Percentiles rank a stretch among this genome's conserved stretches.
These are phyloP conservation scores for Antrozous pallidus DNA, from an alignment of 2,797 vertebrate genomes.

Conservation along the genomic window DNA sequence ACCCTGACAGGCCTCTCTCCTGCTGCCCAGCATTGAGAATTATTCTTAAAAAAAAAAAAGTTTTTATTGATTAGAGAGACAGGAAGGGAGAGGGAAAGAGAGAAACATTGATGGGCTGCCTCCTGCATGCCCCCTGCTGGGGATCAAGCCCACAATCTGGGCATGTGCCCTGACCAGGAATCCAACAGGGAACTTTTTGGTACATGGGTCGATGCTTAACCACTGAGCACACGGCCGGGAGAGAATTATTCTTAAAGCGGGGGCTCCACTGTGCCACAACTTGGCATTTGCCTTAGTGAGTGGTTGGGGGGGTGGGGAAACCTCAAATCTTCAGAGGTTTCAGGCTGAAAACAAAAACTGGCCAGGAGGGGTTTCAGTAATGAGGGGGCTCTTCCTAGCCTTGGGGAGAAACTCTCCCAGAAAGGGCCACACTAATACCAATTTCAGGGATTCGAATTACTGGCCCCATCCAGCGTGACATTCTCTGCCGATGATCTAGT, in stretches of 20 bases:
- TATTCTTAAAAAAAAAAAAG: background rate
- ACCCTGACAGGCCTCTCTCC: background rate
- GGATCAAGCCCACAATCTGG: no score
- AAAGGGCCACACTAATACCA: slow-evolving; percentile 38
- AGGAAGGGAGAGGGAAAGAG: no score
- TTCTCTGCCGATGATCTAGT: slow-evolving; percentile 55
- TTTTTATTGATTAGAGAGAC: no score
- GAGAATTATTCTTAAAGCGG: background rate
- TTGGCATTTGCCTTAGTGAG: background rate
- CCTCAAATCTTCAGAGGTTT: background rate
- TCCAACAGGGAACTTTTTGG: no score
- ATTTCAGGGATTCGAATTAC: slow-evolving; percentile 67
- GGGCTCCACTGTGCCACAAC: background rate
- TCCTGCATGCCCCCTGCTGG: no score
- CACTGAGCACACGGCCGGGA: no score
- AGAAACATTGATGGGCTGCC: no score
- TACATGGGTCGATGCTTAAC: no score
- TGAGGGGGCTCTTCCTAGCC: background rate
- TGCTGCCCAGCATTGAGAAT: background rate
- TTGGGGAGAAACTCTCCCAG: slow-evolving; percentile 28
- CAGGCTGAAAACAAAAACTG: background rate
- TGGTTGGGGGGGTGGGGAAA: background rate
- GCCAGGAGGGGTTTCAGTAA: background rate
- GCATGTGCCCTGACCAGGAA: no score
- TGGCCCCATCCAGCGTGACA: slow-evolving; percentile 49